A percentile compares a stretch with the other conserved stretches of the same genome.
Evolutionary conservation across 2,797 vertebrate species (phyloP).

Genomic region (Nyctibius grandis): DNA sequence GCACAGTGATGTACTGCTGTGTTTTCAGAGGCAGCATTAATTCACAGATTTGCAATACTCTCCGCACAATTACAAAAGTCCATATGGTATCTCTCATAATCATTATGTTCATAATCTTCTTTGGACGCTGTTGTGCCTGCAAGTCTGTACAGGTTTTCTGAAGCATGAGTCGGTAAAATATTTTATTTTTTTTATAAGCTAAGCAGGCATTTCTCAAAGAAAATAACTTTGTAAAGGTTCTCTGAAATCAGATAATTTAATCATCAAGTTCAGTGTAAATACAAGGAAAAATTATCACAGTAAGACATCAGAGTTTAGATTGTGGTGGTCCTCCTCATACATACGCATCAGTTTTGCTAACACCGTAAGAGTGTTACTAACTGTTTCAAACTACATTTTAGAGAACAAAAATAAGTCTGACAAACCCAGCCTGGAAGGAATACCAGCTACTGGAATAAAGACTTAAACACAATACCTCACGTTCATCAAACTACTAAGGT

Average conservation of each 20-base stretch:
- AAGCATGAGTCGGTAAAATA: neutral
- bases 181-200: neutral
- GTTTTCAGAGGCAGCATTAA: neutral
- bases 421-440: neutral
- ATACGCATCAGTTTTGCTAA: neutral
- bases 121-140: neutral
- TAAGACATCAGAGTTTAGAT: neutral
- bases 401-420: neutral
- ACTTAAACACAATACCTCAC: neutral
- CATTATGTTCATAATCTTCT: neutral
- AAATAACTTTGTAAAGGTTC: neutral
- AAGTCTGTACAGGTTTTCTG: neutral
- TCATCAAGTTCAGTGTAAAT: neutral
- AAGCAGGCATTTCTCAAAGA: neutral
- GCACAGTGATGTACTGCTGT: accelerated
- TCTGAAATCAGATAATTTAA: neutral
- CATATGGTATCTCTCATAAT: neutral
- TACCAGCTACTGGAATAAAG: neutral
- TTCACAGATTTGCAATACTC: neutral
- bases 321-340: neutral
- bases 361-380: neutral
- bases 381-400: neutral
- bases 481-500: neutral
- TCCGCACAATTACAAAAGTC: neutral
- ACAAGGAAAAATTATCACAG: neutral